Percentiles rank a stretch among this genome's conserved stretches.
phyloP scores from a whole-genome alignment of 2,113 vertebrate species.

The Grammomys surdaster region DNA sequence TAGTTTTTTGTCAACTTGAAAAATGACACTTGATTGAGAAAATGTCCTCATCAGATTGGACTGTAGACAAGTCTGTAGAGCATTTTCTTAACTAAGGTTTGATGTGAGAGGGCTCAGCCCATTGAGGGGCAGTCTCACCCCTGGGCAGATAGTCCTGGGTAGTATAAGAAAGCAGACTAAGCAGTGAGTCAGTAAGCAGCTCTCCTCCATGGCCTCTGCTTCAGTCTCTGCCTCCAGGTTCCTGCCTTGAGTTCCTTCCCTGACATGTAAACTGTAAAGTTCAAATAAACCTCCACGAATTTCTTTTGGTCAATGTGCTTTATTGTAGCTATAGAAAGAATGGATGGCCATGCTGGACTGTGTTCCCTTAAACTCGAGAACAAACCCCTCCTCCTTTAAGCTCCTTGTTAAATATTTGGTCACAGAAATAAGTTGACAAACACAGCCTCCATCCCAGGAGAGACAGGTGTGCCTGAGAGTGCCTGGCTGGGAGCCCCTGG shows the following conservation, averaged over 20 bases:
- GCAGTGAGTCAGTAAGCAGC: neutral
- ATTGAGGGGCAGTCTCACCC: neutral
- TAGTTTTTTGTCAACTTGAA: neutral
- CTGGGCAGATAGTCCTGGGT: neutral
- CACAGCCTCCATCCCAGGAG: neutral
- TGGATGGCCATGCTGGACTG: no score
- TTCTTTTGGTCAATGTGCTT: neutral
- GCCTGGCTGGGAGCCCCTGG: neutral
- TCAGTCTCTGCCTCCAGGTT: neutral
- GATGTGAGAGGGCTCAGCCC: neutral
- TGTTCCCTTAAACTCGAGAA: neutral
- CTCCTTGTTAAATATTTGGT: neutral
- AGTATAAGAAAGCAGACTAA: neutral
- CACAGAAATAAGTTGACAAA: neutral
- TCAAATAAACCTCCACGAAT: neutral
- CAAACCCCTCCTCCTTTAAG: neutral
- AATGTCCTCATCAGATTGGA: neutral
- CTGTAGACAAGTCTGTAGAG: neutral
- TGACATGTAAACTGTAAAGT: neutral
- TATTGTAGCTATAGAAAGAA: neutral
- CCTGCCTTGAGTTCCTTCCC: neutral
- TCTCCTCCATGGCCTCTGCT: neutral
- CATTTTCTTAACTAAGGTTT: neutral
- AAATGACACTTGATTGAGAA: neutral
- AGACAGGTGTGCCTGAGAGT: neutral